Evolutionary conservation across 1,140 invertebrate genomes (phyloP).

Genomic region (Cydia pomonella): DNA sequence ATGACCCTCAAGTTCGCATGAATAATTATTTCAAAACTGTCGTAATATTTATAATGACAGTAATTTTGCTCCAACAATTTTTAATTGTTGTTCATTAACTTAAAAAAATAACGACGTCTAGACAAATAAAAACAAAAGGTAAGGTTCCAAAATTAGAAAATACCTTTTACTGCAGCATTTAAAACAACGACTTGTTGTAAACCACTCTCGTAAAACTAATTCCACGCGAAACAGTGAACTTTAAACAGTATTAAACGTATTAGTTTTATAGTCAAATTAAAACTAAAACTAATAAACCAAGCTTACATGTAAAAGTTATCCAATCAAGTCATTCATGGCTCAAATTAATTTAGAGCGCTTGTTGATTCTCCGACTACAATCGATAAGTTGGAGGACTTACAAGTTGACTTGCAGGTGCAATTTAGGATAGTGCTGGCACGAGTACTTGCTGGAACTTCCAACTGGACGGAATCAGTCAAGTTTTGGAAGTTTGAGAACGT

Average conservation of each 20-base stretch:
- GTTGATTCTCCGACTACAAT: constrained; percentile 15
- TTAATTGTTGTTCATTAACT: not conserved
- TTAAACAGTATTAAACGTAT: not conserved
- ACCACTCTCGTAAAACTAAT: not conserved
- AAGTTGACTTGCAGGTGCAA: constrained; percentile 21
- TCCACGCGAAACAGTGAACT: not conserved
- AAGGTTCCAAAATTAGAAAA: not conserved
- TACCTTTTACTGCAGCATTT: not conserved
- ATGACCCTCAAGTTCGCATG: not conserved
- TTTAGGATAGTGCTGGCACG: constrained; percentile 7
- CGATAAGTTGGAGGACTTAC: not conserved
- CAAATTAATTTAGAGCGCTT: constrained; percentile 13
- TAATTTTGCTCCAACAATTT: not conserved
- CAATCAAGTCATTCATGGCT: constrained; percentile 1
- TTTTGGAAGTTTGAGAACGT: not conserved
- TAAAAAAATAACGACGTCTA: not conserved
- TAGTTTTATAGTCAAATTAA: not conserved
- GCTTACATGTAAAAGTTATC: constrained; percentile 2
- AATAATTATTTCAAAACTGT: not conserved
- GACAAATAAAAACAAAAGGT: constrained; percentile 1
- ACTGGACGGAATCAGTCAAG: not conserved
- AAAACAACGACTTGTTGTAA: not conserved
- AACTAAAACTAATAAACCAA: not conserved
- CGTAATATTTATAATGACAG: not conserved
- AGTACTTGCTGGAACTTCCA: not conserved